Evolutionary conservation across 2,113 vertebrate genomes (phyloP).

Genomic region (Zeus faber): DNA sequence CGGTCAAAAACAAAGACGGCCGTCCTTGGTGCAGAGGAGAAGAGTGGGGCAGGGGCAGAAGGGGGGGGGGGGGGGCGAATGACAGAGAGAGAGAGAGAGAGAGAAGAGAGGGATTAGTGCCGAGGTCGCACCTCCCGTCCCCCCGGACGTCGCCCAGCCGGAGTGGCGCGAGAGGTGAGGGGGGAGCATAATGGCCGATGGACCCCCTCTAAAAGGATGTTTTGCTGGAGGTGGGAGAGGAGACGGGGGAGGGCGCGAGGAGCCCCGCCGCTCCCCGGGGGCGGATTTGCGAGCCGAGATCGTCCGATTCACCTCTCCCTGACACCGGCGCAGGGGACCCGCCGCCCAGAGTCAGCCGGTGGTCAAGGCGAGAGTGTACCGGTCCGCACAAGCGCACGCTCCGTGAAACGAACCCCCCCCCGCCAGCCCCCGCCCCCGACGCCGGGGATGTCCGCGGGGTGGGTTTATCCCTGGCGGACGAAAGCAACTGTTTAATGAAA

Average conservation of each 20-base stretch:
- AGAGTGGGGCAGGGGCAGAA: too few relatives aligned
- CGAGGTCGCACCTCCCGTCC: conserved; percentile 53
- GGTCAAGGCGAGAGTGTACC: conserved; percentile 66
- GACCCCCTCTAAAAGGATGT: conserved; percentile 68
- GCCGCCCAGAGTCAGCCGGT: conserved; percentile 59
- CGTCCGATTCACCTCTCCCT: conserved; percentile 70
- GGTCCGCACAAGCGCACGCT: too few relatives aligned
- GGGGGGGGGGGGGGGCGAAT: conserved; percentile 31
- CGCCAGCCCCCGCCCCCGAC: too few relatives aligned
- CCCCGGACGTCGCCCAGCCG: conserved; percentile 36
- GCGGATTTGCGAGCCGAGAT: conserved; percentile 67
- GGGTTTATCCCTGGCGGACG: too few relatives aligned
- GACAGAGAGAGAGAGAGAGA: conserved; percentile 18
- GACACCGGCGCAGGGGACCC: conserved; percentile 58
- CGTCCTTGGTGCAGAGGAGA: conserved; percentile 49
- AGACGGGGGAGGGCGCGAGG: conserved; percentile 56
- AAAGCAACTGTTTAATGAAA: too few relatives aligned
- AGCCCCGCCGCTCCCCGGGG: conserved; percentile 54
- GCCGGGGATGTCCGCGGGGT: too few relatives aligned
- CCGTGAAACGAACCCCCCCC: too few relatives aligned
- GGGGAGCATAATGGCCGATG: conserved; percentile 52
- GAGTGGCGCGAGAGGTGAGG: conserved; percentile 23
- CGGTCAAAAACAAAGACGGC: conserved; percentile 39
- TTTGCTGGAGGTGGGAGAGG: conserved; percentile 58
- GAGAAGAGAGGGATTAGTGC: conserved; percentile 46